These are phyloP conservation scores for Mormyrops attenuatus DNA, from an alignment of 2,797 vertebrate genomes.

Conservation along the genomic window DNA sequence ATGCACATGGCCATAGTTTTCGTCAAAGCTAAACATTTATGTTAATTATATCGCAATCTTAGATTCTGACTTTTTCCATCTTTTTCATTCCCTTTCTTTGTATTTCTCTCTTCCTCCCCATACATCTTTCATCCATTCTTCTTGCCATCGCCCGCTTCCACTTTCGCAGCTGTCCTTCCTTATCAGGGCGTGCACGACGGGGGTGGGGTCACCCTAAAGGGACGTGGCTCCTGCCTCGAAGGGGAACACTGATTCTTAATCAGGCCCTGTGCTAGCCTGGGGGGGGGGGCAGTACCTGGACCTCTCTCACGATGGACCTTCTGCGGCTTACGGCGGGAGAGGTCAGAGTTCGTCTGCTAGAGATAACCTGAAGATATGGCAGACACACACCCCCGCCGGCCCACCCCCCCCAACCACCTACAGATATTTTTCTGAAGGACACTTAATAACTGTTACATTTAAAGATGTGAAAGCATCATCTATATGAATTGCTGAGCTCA, in stretches of 20 bases:
- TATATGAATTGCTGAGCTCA: background rate
- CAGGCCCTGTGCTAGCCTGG: background rate
- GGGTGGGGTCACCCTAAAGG: conserved; percentile 35
- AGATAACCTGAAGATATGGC: background rate
- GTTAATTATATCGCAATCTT: background rate
- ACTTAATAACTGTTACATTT: background rate
- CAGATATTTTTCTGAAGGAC: background rate
- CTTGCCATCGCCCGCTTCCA: background rate
- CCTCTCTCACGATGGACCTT: background rate
- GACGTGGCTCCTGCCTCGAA: background rate
- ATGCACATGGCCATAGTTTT: background rate
- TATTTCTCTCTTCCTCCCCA: background rate
- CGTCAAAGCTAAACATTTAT: background rate
- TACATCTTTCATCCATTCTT: background rate
- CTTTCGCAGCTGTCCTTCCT: conserved; percentile 30
- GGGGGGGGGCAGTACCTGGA: background rate
- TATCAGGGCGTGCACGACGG: conserved; percentile 37
- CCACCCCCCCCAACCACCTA: background rate
- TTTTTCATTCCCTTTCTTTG: background rate
- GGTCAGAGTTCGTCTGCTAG: background rate
- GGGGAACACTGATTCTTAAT: background rate
- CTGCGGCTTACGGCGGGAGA: background rate
- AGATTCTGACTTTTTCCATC: background rate
- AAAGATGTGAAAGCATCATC: background rate
- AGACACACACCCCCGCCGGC: background rate